These are phyloP conservation scores for Sander vitreus DNA, from an alignment of 2,113 vertebrate genomes.

Conservation along the genomic window DNA sequence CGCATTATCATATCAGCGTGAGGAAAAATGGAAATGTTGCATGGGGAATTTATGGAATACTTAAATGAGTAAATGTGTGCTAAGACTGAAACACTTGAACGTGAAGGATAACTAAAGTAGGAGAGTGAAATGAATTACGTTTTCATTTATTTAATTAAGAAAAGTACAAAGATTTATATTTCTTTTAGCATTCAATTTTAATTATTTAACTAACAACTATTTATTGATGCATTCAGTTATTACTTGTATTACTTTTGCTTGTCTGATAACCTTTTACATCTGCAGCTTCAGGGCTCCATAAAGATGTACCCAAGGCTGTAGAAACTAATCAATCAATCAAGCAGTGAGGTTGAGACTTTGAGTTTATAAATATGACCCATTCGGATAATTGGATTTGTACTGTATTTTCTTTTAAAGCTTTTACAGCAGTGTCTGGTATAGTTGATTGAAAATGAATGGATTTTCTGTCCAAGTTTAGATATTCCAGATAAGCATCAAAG, in stretches of 20 bases:
- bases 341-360: not conserved
- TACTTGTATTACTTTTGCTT: not conserved
- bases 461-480: slow-evolving; percentile 4
- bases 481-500: not conserved
- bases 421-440: not conserved
- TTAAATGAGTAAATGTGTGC: not conserved
- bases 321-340: not conserved
- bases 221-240: not conserved
- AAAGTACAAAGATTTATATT: not conserved
- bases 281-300: not conserved
- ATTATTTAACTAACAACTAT: not conserved
- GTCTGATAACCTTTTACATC: not conserved
- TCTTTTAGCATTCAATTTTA: not conserved
- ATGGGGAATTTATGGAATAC: not conserved
- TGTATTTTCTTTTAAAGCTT: not conserved
- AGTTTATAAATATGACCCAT: not conserved
- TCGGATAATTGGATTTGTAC: not conserved
- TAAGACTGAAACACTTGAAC: not conserved
- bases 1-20: no score
- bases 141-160: not conserved
- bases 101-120: not conserved
- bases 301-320: not conserved
- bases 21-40: not conserved
- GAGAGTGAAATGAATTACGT: not conserved
- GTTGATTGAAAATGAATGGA: not conserved